Base-by-base conservation (phyloP, 2,797 vertebrate species). In the Leptatherina wallacei region DNA sequence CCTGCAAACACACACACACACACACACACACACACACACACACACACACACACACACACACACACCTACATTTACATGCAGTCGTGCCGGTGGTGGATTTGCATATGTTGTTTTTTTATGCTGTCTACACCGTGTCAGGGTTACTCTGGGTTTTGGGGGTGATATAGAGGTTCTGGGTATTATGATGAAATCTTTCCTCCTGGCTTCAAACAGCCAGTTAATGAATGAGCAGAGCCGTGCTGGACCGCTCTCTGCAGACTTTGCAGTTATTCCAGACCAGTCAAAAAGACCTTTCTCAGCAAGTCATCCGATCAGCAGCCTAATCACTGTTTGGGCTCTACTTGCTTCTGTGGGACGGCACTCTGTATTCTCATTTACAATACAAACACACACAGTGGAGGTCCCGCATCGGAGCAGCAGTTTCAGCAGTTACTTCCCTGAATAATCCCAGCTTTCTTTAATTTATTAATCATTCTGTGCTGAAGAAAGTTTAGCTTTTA, bases 251-350 rank as follows among this genome's bases (percentile, higher is more conserved):
- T 81, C 70, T 82, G 78, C 86, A 85, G 75, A 84, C 83, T 75
- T 76, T 81, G 82, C 85, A 83, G 80, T 81, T 83, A 85, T 88
- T 80, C 80, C 65, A 83, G 79, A 73, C 47, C 55, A 35, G 66
- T 66, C 69, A 66, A 71, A 56, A 89, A 90, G 36, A 42, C 70
- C 71, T 73, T 67, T 63, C 73, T 88, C 84, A 82, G 88, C 87
- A 78, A 51, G 75, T 85, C 80, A 81, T 79, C 73, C 77, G 79
- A 89, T 89, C 88, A 80, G 81, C 75, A 77, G 74, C 73, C 71
- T 85, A 81, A 88, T 88, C 75, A 70, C 62, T 86, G 82, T 89
- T 92, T 82, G 79, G 76, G 68, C 79, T 88, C 60, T 12, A 2
- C 65, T 78, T 60, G 64, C 52, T 70, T 32, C 73, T 47, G 29